Evolutionary conservation across 2,797 vertebrate species (phyloP), one percentile per base, ranked within the genome.

Genomic region (Diplodus sargus): DNA sequence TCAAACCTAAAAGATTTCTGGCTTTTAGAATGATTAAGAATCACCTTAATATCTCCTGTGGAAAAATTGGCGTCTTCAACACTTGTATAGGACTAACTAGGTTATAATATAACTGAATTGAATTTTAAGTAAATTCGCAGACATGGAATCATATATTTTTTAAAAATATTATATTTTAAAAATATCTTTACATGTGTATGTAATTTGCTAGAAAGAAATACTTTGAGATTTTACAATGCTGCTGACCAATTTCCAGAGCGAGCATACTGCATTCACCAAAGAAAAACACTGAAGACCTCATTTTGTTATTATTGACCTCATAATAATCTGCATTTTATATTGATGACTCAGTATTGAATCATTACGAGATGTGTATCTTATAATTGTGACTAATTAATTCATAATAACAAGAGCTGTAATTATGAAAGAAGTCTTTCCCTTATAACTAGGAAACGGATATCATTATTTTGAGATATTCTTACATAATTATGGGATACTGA

Each of bases 101-200:
- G 34, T 7, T 39, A 39, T 10, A 28, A 67, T 9, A 47, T 0
- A 47, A 76, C n/a, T 63, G 43, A 14, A 48, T 17, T 49, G 3
- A 7, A 64, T 51, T 75, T 51, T 2, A 53, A 11, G 13, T n/a
- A 8, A 70, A 25, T 28, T 20, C 9, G 25, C 68, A 73, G n/a
- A 73, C 23, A 52, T 64, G 30, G 15, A 42, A 34, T 25, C 13
- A 43, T 43, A 28, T 23, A 1, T 39, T 39, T 39, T 39, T 9
- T 25, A 2, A 25, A 25, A 25, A 25, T 25, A 25, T 28, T 28
- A 28, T 28, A 28, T 28, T 28, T 28, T 28, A 4, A 28, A 28
- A 64, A 52, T 61, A 70, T 59, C 59, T 81, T 57, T 62, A 2
- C n/a, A 48, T 30, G 7, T 53, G 59, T 49, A 34, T 78, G 52